Percentiles rank a stretch among this genome's conserved stretches.
These are phyloP conservation scores for Daboia siamensis DNA, from an alignment of 2,113 vertebrate species.

Conservation along the genomic window DNA sequence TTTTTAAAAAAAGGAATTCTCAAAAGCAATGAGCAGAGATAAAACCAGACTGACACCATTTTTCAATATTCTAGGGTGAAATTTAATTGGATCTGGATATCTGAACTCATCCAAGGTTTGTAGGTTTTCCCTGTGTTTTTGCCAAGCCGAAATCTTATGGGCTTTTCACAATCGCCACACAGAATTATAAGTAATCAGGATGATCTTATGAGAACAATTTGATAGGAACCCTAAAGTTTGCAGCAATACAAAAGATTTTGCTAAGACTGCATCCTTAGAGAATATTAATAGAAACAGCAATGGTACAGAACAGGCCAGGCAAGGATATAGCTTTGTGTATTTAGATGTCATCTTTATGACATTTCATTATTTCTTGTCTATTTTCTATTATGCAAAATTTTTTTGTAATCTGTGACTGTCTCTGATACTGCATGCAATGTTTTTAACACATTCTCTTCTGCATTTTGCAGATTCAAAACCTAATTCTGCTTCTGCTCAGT, in stretches of 20 bases:
- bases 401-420: background rate
- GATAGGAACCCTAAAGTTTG: background rate
- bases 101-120: background rate
- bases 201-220: background rate
- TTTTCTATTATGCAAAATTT: background rate
- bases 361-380: background rate
- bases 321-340: background rate
- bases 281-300: background rate
- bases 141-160: background rate
- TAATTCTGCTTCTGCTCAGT: background rate
- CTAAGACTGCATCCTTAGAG: background rate
- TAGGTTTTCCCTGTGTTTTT: background rate
- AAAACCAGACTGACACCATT: background rate
- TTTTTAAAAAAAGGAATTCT: background rate
- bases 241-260: background rate
- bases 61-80: background rate
- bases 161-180: background rate
- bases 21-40: background rate
- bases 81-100: background rate
- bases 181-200: background rate
- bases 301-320: background rate
- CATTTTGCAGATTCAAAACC: background rate
- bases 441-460: background rate
- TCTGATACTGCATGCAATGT: background rate
- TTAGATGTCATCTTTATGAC: background rate